Evolutionary conservation across 2,888 invertebrate genomes (phyloP).

Genomic region (Tolmerus cingulatus): DNA sequence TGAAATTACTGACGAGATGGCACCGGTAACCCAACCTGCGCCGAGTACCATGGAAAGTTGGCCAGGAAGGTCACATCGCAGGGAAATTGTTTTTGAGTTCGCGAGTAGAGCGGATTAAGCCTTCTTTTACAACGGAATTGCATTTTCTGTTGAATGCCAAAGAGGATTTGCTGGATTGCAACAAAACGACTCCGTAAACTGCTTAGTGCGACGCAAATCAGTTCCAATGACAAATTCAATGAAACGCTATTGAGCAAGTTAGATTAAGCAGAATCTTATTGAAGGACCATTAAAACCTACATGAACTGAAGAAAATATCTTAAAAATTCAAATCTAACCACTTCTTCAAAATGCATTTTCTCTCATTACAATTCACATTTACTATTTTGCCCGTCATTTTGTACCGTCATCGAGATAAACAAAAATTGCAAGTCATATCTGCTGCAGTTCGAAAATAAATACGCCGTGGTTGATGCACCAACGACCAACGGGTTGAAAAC

Average conservation of each 20-base stretch:
- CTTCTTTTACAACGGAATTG: background rate
- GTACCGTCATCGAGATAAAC: background rate
- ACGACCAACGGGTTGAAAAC: background rate
- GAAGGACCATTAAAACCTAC: background rate
- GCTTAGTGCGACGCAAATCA: background rate
- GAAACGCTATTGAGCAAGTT: background rate
- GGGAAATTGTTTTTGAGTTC: background rate
- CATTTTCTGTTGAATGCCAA: background rate
- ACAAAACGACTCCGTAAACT: background rate
- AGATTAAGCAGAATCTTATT: background rate
- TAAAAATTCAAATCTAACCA: background rate
- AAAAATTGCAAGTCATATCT: conserved; percentile 1
- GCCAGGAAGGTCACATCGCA: background rate
- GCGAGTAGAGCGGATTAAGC: background rate
- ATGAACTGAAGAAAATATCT: background rate
- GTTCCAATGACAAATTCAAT: background rate
- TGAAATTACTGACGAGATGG: background rate
- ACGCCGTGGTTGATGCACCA: background rate
- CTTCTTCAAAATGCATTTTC: background rate
- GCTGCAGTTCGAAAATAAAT: background rate
- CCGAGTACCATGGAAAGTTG: background rate
- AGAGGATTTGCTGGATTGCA: background rate
- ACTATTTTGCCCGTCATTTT: background rate
- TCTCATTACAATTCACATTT: background rate
- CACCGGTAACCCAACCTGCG: background rate